Evolutionary conservation across 1,140 invertebrate species (phyloP).

Genomic region (Bombus superbus): DNA sequence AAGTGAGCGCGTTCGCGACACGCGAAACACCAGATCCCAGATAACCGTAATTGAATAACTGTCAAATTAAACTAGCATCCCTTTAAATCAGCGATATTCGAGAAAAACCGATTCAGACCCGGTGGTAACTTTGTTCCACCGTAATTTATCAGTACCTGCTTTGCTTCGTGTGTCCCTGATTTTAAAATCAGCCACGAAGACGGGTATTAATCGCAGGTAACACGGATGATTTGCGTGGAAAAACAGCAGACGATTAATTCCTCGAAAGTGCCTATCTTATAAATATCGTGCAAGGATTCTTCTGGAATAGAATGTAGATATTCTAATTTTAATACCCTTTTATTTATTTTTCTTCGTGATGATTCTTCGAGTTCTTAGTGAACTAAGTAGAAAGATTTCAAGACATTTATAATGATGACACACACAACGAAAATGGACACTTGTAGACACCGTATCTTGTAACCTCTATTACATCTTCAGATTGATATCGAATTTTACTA

Average conservation of each 20-base stretch:
- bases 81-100: conserved; percentile 62
- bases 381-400: too few species aligned
- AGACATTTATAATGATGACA: too few species aligned
- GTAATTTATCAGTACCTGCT: conserved; percentile 26
- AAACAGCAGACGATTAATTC: conserved; percentile 26
- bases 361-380: not conserved
- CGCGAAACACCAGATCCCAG: conserved; percentile 58
- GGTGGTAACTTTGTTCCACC: conserved; percentile 26
- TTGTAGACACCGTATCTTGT: too few species aligned
- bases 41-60: conserved; percentile 70
- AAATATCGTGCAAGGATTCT: not conserved
- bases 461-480: not conserved
- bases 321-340: not conserved
- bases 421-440: too few species aligned
- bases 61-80: conserved; percentile 64
- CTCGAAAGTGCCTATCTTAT: conserved; percentile 46
- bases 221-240: not conserved
- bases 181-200: not conserved
- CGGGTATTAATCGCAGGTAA: conserved; percentile 33
- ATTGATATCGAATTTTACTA: not conserved
- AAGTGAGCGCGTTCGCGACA: conserved; percentile 27
- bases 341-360: not conserved
- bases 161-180: too few species aligned
- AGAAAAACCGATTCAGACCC: conserved; percentile 36
- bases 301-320: not conserved